Conservation (phyloP, 2,113 vertebrate species). For the Campylomormyrus tamandua region DNA sequence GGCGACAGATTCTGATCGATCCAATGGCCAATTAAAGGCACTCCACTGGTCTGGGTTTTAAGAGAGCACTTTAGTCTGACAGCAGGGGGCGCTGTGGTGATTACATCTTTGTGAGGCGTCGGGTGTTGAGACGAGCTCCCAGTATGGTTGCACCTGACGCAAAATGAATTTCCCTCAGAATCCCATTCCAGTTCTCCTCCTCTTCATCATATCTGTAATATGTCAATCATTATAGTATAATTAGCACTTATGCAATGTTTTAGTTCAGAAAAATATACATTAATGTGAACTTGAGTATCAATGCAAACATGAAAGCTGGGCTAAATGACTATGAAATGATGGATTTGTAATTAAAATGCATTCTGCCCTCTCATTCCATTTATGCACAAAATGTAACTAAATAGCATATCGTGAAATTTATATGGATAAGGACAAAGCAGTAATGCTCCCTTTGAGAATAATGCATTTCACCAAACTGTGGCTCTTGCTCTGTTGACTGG, state of each 20-base stretch:
- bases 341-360: neutral
- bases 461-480: neutral
- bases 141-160: slow-evolving; percentile 78
- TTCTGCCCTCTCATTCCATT: neutral
- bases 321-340: neutral
- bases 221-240: neutral
- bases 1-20: neutral
- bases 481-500: neutral
- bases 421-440: neutral
- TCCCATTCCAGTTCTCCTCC: slow-evolving; percentile 81
- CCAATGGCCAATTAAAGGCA: neutral
- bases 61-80: neutral
- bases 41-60: neutral
- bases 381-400: neutral
- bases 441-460: neutral
- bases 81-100: neutral
- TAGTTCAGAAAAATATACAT: neutral
- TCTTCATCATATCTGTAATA: slow-evolving; percentile 52
- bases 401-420: neutral
- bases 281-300: neutral
- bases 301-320: neutral
- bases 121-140: slow-evolving; percentile 74
- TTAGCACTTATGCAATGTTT: neutral
- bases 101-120: slow-evolving; percentile 87
- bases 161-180: slow-evolving; percentile 80